Evolutionary conservation across 2,888 invertebrate species (phyloP), one percentile per base, ranked within the genome.

Genomic region (Drosophila antonietae): DNA sequence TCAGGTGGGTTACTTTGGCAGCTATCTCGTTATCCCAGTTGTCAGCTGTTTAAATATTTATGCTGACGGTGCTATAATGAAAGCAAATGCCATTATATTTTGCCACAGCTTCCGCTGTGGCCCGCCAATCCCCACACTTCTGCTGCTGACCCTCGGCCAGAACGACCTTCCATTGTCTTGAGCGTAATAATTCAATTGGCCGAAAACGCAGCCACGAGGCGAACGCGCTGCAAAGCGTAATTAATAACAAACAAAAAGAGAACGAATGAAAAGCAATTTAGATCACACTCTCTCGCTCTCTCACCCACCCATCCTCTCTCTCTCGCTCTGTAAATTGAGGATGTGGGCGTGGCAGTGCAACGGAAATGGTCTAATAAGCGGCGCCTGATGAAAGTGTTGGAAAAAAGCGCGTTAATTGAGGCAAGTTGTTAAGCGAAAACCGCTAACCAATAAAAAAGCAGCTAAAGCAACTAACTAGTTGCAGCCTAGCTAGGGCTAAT

Each of bases 21-120:
- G 72, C 67, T 83, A 75, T 65, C 75, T 88, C 77, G 86, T 80
- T 88, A 82, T 68, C 82, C 77, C 75, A 69, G 62, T 78, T 82
- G 78, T 76, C 74, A 84, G 86, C 80, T 84, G 87, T 69, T 87
- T 84, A 84, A 86, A 86, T 88, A 86, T 88, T 88, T 81, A 88
- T 86, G 79, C 83, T 74, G 62, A 64, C 73, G 69, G 70, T 75
- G 82, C 78, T 78, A 73, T 82, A 87, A 87, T 80, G 80, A 87
- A 79, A 79, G 81, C 73, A 88, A 83, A 85, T 79, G 83, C 85
- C 81, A 85, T 85, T 88, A 88, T 56, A 65, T 39, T 72, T 46
- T 43, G 23, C 33, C 44, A 10, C 18, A 49, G 39, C 55, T 52
- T 63, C 62, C 37, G 31, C 56, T 37, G 20, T 31, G 37, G 55